A percentile compares a stretch with the other conserved stretches of the same genome.
Conservation (phyloP, 1,140 invertebrate genomes). For the Batillaria attramentaria region DNA sequence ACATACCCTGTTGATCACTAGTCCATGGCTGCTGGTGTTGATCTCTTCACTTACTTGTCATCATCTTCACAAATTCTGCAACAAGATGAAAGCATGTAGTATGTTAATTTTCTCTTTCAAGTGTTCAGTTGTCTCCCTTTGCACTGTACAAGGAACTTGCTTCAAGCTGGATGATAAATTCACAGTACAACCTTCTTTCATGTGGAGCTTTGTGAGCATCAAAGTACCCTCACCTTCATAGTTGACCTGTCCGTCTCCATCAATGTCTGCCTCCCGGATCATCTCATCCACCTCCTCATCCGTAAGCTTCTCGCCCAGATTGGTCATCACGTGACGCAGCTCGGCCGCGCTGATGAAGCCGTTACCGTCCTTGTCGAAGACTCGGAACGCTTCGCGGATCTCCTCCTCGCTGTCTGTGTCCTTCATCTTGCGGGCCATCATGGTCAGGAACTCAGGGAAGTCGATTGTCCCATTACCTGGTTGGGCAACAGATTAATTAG, state of each 20-base stretch:
- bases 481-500: no score
- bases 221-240: conserved; percentile 48
- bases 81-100: background rate
- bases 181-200: background rate
- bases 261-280: conserved; percentile 92
- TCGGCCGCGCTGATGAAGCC: conserved; percentile 76
- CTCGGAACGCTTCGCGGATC: conserved; percentile 97
- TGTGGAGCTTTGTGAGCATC: background rate
- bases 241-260: conserved; percentile 78
- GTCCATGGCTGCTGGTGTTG: no score
- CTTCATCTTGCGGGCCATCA: conserved; percentile 99
- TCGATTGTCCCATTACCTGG: conserved; percentile 99
- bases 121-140: background rate
- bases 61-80: conserved; percentile 28
- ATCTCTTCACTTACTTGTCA: conserved; percentile 16
- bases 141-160: background rate
- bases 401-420: conserved; percentile 99
- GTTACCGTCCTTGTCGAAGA: conserved; percentile 98
- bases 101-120: background rate
- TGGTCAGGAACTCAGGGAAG: conserved; percentile 86
- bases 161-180: no score
- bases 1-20: no score
- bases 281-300: conserved; percentile 93
- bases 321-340: conserved; percentile 84
- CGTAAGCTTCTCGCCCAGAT: conserved; percentile 90